Evolutionary conservation across 2,888 invertebrate species (phyloP), one percentile per base, ranked within the genome.

Genomic region (Acrobeloides nanus): DNA sequence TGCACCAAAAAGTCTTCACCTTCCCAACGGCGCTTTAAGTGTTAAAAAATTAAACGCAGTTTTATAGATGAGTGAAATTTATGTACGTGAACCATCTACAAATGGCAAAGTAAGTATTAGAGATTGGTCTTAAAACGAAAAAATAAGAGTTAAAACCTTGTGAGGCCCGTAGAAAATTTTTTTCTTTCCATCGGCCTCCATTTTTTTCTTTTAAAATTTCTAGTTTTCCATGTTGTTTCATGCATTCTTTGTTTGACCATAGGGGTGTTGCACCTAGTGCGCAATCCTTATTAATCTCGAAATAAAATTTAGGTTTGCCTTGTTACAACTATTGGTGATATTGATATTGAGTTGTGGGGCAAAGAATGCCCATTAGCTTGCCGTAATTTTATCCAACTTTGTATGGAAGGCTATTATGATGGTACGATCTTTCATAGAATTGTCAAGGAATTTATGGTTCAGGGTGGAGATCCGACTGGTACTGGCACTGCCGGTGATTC

Each of bases 311-410:
- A 92, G 90, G 87, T 97, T 27, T 77, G 92, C 3, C 72, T 97
- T 42, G 84, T 85, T 75, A 97, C 97, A 3, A 82, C 87, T 31
- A 87, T 85, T 0, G 97, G 97, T 4, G 93, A 97, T 68, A 87
- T 99, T 55, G 97, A 99, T 68, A 82, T 99, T 54, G 97, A 99
- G 76, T 77, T 97, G 73, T 97, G 95, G 95, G 83, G 90, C 0
- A 87, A 88, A 73, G 97, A 97, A 79, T 82, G 89, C 1, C 95
- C 97, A 0, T 86, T 87, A 76, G 89, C 97, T 4, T 86, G 86
- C 69, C 80, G 86, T 46, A 92, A 92, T 76, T 92, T 92, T 73
- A 83, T 97, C 40, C 97, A 99, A 75, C 78, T 95, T 3, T 95
- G 93, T 73, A 78, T 93, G 81, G 95, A 97, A 78, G 87, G 66